These are phyloP conservation scores for Fabriciana adippe DNA, from an alignment of 2,888 invertebrate species.

Conservation along the genomic window DNA sequence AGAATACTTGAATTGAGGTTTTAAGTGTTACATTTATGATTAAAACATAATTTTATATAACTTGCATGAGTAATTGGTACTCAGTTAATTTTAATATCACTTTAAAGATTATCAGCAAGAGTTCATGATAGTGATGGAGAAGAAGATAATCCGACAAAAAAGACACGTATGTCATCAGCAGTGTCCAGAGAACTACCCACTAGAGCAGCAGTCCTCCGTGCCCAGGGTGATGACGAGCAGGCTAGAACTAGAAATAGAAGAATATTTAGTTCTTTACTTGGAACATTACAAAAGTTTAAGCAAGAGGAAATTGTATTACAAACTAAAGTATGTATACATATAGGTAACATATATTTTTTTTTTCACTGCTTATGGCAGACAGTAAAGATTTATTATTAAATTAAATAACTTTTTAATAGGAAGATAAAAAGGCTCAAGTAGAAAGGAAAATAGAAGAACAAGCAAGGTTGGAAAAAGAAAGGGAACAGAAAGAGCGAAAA, in stretches of 20 bases:
- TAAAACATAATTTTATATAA: too few relatives aligned
- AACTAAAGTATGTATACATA: constrained; percentile 83
- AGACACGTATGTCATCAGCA: constrained; percentile 83
- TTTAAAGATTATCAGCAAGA: constrained; percentile 66
- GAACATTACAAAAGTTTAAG: constrained; percentile 97
- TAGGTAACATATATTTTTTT: neutral
- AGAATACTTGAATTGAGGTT: too few relatives aligned
- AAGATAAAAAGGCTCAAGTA: constrained; percentile 86
- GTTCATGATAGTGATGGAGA: constrained; percentile 77
- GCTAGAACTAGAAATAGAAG: constrained; percentile 92
- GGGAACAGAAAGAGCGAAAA: constrained; percentile 89
- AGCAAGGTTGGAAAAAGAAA: constrained; percentile 92
- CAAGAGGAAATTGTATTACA: constrained; percentile 95
- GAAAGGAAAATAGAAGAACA: constrained; percentile 97
- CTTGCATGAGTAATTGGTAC: neutral
- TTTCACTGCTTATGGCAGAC: neutral
- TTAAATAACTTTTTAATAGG: constrained; percentile 49
- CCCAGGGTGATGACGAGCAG: constrained; percentile 91
- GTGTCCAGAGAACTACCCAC: constrained; percentile 94
- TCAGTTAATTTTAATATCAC: constrained; percentile 18
- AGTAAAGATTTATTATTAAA: too few relatives aligned
- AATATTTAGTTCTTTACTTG: constrained; percentile 97
- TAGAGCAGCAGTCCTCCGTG: constrained; percentile 79
- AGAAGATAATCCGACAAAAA: constrained; percentile 64
- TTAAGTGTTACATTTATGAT: too few relatives aligned